phyloP scores from a whole-genome alignment of 2,888 invertebrate species.

The Eudasyphora cyanicolor region DNA sequence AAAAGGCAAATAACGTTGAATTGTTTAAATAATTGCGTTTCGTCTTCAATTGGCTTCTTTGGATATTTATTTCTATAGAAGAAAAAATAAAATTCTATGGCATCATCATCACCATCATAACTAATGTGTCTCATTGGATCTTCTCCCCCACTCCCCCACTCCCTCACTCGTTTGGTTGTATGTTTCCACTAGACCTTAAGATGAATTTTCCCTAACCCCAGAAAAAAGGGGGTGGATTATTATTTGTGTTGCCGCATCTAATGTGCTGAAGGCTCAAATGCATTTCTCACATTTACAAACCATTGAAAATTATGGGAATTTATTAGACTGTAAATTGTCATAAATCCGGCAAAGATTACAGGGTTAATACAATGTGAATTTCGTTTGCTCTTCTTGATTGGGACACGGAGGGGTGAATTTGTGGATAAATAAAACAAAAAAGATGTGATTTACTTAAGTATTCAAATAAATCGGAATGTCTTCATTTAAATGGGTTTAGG shows the following conservation, averaged over 20 bases:
- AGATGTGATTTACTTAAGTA: background rate
- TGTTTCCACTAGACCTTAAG: too few relatives aligned
- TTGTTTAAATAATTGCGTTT: too few relatives aligned
- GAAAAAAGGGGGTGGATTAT: slow-evolving; percentile 7
- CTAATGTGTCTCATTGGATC: background rate
- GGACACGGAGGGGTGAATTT: background rate
- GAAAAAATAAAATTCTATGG: too few relatives aligned
- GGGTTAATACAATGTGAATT: background rate
- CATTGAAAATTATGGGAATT: slow-evolving; percentile 2
- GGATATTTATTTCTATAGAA: background rate
- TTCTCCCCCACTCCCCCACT: background rate
- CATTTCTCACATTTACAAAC: slow-evolving; percentile 11
- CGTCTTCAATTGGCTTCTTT: background rate
- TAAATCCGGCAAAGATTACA: background rate
- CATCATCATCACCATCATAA: too few relatives aligned
- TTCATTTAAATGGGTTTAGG: background rate
- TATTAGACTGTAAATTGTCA: slow-evolving; percentile 1
- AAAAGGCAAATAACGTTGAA: too few relatives aligned
- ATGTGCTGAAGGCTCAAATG: background rate
- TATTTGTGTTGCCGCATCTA: background rate
- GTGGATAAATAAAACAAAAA: background rate
- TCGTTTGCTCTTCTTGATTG: background rate
- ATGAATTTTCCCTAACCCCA: too few relatives aligned
- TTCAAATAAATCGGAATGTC: background rate
- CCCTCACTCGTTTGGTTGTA: background rate